Base-by-base conservation (phyloP, 1,140 invertebrate species). In the Littorina saxatilis region DNA sequence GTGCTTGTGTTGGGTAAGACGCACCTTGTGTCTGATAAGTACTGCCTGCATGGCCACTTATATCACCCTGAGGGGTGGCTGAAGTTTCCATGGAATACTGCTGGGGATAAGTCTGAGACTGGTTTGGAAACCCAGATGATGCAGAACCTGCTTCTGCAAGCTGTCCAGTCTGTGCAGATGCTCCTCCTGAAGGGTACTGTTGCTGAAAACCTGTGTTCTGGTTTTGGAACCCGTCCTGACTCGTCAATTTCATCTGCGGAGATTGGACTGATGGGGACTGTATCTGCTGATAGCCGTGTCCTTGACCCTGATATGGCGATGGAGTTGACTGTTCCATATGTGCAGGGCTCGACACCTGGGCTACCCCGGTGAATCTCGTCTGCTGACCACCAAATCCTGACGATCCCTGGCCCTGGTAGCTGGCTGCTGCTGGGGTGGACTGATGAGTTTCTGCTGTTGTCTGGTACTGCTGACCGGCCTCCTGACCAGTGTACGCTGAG, bases 41-140 rank as follows among this genome's bases (percentile, higher is more conserved):
- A 43, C 40, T 23, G 11, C 70, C 40, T 20, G 39, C n/a, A 73
- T 68, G 66, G 13, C 66, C 66, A 20, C 13, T 23, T 15, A 68
- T 17, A 23, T 68, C 66, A 68, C 66, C 35, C 35, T 47, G 70
- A 2, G 70, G 9, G 7, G 23, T 13, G 27, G 70, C 40, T 13
- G 40, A 47, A 17, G 35, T 39, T 27, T 73, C 70, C 70, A 73
- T 52, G 15, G 70, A 52, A 52, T 73, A 73, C 70, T 47, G 70
- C n/a, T 73, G 70, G 39, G 70, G n/a, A 43, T 50, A 73, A 15
- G 40, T 43, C 32, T 47, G 43, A 47, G 70, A 47, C 70, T 73
- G 70, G 29, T 39, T 73, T 23, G 43, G 23, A 68, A 39, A 68
- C 17, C 35, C 66, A 68, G 29, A 39, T 9, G 35, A 9, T 35